A percentile compares a stretch with the other conserved stretches of the same genome.
Conservation (phyloP, 2,113 vertebrate genomes). For the Brachyhypopomus occidentalis region DNA sequence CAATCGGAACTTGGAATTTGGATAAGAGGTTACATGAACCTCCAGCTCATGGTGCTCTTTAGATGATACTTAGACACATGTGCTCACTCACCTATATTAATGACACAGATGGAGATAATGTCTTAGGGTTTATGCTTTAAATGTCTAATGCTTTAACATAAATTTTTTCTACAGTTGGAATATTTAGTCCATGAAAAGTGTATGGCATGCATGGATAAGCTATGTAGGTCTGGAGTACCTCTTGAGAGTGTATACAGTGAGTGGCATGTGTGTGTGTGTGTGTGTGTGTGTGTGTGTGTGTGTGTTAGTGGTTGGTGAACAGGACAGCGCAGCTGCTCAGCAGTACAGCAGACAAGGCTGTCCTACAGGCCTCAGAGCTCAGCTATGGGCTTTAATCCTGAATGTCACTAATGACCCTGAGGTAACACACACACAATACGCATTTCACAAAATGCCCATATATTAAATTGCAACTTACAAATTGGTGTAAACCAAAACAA, state of each 20-base stretch:
- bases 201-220: slow-evolving; percentile 8
- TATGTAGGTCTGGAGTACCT: slow-evolving; percentile 13
- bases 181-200: slow-evolving; percentile 8
- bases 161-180: neutral
- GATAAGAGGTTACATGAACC: neutral
- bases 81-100: neutral
- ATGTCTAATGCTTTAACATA: neutral
- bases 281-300: slow-evolving; percentile 22
- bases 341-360: slow-evolving; percentile 94
- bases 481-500: no score
- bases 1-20: slow-evolving; percentile 6
- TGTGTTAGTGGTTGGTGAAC: slow-evolving; percentile 82
- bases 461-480: no score
- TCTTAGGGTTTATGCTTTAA: slow-evolving; percentile 2
- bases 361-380: slow-evolving; percentile 88
- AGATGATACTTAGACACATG: neutral
- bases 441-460: neutral
- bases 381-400: slow-evolving; percentile 92
- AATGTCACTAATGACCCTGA: slow-evolving; percentile 89
- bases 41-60: neutral
- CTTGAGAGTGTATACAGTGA: slow-evolving; percentile 17
- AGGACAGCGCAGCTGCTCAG: slow-evolving; percentile 93
- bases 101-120: neutral
- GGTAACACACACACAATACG: slow-evolving; percentile 69
- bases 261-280: neutral